Conservation (phyloP, 37 sponge, comb jelly and placozoan genomes). For the Lycopodina hypogea region DNA sequence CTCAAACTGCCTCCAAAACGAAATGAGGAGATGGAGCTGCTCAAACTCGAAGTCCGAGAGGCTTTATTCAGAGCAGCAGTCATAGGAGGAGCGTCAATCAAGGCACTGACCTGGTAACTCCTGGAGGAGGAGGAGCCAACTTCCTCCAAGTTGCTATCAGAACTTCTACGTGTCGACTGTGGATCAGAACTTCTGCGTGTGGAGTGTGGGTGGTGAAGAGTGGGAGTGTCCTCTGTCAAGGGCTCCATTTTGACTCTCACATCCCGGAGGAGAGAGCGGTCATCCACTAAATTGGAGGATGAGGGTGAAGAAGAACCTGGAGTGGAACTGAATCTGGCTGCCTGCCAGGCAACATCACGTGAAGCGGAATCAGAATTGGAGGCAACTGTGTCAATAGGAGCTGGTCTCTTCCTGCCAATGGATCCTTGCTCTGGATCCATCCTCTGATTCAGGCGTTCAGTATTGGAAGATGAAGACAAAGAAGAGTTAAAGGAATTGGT, state of each 20-base stretch:
- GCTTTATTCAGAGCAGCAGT: constrained; percentile 11
- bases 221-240: background rate
- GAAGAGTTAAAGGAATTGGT: background rate
- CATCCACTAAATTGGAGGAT: too few species aligned
- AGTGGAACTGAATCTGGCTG: background rate
- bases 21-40: constrained; percentile 66
- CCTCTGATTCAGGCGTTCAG: background rate
- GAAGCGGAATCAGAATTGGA: background rate
- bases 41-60: constrained; percentile 63
- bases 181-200: background rate
- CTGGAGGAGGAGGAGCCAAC: background rate
- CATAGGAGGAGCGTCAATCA: constrained; percentile 58
- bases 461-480: background rate
- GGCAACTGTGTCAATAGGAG: background rate
- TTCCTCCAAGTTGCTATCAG: constrained; percentile 21
- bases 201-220: background rate
- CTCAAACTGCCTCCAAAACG: constrained; percentile 73
- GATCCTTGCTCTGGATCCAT: background rate
- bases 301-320: background rate
- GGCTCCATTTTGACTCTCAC: background rate
- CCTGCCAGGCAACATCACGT: background rate
- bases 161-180: constrained; percentile 11
- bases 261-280: too few species aligned
- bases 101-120: constrained; percentile 54
- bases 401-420: background rate